Percentiles rank a stretch among this genome's conserved stretches.
phyloP scores from a whole-genome alignment of 30 jellyfish, hydroid and myxozoan species.

The Nemopilema nomurai region DNA sequence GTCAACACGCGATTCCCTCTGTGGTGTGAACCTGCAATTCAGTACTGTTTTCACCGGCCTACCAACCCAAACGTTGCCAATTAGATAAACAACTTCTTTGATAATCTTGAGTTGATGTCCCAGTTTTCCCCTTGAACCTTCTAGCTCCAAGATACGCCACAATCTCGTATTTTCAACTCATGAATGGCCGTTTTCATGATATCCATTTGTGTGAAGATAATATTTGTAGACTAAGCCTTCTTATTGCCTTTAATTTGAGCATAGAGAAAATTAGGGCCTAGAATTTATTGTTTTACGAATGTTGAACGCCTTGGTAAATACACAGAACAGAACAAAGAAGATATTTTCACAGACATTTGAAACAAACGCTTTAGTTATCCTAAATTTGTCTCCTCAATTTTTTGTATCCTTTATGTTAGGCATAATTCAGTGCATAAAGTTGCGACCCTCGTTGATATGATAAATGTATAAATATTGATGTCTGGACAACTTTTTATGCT shows the following conservation, averaged over 20 bases:
- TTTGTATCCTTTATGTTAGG: not conserved
- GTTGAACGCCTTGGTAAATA: not conserved
- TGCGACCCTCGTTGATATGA: not conserved
- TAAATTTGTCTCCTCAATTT: constrained; percentile 11
- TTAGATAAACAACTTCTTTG: too few species aligned
- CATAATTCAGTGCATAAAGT: not conserved
- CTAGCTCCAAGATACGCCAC: not conserved
- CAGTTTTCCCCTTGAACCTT: too few species aligned
- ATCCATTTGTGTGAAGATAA: not conserved
- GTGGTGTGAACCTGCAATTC: too few species aligned
- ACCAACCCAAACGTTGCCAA: too few species aligned
- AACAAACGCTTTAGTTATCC: constrained; percentile 2
- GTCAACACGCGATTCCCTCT: too few species aligned
- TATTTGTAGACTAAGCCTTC: not conserved
- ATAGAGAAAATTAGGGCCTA: not conserved
- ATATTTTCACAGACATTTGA: not conserved
- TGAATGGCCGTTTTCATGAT: not conserved
- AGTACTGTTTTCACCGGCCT: too few species aligned
- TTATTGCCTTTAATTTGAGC: not conserved
- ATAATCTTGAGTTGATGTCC: too few species aligned
- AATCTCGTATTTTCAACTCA: not conserved
- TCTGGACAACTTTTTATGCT: not conserved
- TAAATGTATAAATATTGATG: not conserved
- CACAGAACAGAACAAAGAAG: not conserved
- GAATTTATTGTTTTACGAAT: not conserved